Percentiles rank a stretch among this genome's conserved stretches.
phyloP scores from a whole-genome alignment of 2,888 invertebrate genomes.

The Stegophylla sp. region DNA sequence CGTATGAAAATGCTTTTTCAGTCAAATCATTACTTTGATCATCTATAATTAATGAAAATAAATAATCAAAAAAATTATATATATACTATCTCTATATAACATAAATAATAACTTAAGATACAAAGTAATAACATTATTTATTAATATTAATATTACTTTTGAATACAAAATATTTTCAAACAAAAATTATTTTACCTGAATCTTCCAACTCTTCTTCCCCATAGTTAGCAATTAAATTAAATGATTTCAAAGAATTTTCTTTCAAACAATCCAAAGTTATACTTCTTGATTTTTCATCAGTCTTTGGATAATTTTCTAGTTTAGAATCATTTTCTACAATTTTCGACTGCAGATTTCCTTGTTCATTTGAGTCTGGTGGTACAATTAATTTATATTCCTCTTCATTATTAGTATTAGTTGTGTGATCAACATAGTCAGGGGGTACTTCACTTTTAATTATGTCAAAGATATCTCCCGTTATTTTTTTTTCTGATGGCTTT shows the following conservation, averaged over 20 bases:
- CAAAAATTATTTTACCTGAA: slow-evolving; percentile 3
- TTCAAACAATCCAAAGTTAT: neutral
- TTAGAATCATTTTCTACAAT: slow-evolving; percentile 17
- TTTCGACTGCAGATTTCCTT: slow-evolving; percentile 16
- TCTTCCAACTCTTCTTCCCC: slow-evolving; percentile 66
- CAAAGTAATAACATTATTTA: neutral
- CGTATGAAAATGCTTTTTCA: slow-evolving; percentile 20
- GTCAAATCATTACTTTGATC: slow-evolving; percentile 23
- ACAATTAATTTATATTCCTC: slow-evolving; percentile 43
- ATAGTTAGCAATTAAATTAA: slow-evolving; percentile 64
- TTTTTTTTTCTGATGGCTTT: slow-evolving; percentile 18
- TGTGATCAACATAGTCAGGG: slow-evolving; percentile 21
- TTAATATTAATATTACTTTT: neutral
- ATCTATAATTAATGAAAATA: neutral
- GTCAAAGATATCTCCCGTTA: slow-evolving; percentile 40
- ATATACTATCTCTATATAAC: too few relatives aligned
- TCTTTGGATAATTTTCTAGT: neutral
- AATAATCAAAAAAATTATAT: too few relatives aligned
- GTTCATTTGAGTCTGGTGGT: neutral
- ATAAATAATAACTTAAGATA: neutral
- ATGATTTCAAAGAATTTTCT: slow-evolving; percentile 55
- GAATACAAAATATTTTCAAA: neutral
- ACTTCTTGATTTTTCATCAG: slow-evolving; percentile 6
- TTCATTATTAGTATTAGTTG: slow-evolving; percentile 16
- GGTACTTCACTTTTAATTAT: slow-evolving; percentile 52